Base-by-base conservation (phyloP, 2,797 vertebrate genomes). In the Falco naumanni region DNA sequence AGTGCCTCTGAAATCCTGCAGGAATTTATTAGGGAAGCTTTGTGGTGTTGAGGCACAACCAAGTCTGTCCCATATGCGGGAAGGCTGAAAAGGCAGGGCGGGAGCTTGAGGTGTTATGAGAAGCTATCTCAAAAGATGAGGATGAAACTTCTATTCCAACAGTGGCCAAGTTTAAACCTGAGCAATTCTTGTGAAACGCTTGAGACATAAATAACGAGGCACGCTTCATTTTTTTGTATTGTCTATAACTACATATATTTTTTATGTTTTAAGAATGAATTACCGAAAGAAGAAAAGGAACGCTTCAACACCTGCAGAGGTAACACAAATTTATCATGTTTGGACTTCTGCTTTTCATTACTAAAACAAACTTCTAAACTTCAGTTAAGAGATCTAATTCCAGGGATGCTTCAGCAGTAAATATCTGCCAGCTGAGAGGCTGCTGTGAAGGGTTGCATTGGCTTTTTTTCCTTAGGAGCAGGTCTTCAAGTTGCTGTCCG, bases 161-260 rank as follows among this genome's bases (percentile, higher is more conserved):
- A 92, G 21, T 29, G 45, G 56, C 29, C 87, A 95, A 41, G 89
- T 94, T 91, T 63, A 76, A 92, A 93, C 91, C 37, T 69, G 79
- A 89, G 43, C 19, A 66, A 22, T 81, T 95, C 34, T 95, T 95
- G 53, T 69, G 79, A 96, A 96, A 96, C 43, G 63, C 82, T 48
- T 75, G n/a, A 29, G 84, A 54, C 47, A 29, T 28, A 78, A 48
- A 59, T 81, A 79, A 85, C 16, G 48, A 93, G 16, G 48, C 28
- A 54, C 3, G 8, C 9, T 66, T 57, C 2, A 1, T 84, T 71
- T 45, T 68, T 47, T 41, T 18, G 4, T 54, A 6, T 59, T 65
- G 29, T 57, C 47, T 85, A 11, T 16, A 95, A 37, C 31, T 48
- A 25, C 17, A 1, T 5, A 2, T 31, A 29, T 57, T 68, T 78